These are phyloP conservation scores for Muscicapa adusta DNA, from an alignment of 2,113 vertebrate species.

Conservation along the genomic window DNA sequence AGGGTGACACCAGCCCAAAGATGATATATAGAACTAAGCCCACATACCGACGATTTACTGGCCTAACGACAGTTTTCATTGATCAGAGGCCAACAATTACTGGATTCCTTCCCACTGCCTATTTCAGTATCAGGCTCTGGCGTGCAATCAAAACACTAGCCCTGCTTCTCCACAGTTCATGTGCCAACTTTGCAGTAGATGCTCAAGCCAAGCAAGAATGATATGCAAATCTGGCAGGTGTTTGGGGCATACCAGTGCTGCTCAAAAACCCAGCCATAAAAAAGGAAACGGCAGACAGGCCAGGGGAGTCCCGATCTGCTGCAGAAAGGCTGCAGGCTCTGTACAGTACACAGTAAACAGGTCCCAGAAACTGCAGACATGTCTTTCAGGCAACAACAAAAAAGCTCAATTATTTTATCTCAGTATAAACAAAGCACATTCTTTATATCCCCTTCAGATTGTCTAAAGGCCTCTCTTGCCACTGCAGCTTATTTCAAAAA, in stretches of 20 bases:
- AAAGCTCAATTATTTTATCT: conserved; percentile 44
- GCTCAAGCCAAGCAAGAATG: conserved; percentile 64
- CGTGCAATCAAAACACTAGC: conserved; percentile 77
- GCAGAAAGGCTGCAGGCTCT: conserved; percentile 23
- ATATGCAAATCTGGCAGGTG: conserved; percentile 75
- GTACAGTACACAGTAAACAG: background rate
- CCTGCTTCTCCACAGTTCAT: conserved; percentile 60
- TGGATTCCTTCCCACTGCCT: conserved; percentile 72
- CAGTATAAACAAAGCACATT: conserved; percentile 26
- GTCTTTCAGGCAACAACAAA: conserved; percentile 10
- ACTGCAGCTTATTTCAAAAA: conserved; percentile 23
- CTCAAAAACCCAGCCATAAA: conserved; percentile 31
- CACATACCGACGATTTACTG: conserved; percentile 81
- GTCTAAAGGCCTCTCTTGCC: conserved; percentile 29
- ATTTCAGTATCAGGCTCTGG: conserved; percentile 79
- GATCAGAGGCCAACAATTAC: conserved; percentile 82
- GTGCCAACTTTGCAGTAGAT: conserved; percentile 32
- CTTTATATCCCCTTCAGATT: conserved; percentile 28
- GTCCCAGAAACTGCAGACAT: conserved; percentile 1
- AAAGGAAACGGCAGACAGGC: conserved; percentile 33
- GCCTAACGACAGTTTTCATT: conserved; percentile 82
- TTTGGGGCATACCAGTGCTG: conserved; percentile 54
- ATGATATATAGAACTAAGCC: conserved; percentile 76
- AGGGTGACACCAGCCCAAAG: conserved; percentile 75
- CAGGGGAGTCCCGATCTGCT: background rate